Percentiles rank a stretch among this genome's conserved stretches.
Conservation (phyloP, 2,113 vertebrate genomes). For the Ancistrus triradiatus region DNA sequence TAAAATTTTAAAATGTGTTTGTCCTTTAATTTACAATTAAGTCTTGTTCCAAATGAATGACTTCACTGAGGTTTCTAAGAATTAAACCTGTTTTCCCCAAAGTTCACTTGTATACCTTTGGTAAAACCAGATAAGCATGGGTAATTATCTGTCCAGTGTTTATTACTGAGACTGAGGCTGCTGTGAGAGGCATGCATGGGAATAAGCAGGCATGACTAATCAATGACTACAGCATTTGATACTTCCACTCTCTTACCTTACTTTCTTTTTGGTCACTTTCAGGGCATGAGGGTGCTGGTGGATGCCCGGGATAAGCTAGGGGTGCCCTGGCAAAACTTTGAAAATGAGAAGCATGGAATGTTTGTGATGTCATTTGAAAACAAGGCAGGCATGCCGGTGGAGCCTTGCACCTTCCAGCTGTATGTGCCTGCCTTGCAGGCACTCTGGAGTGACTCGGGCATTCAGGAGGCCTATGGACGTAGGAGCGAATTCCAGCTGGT, state of each 20-base stretch:
- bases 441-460: conserved; percentile 84
- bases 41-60: no score
- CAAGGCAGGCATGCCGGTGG: conserved; percentile 79
- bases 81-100: background rate
- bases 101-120: background rate
- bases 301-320: conserved; percentile 94
- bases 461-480: conserved; percentile 84
- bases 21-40: no score
- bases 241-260: conserved; percentile 5
- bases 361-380: conserved; percentile 95
- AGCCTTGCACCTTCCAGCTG: conserved; percentile 89
- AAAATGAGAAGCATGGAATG: conserved; percentile 95
- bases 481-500: conserved; percentile 96
- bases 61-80: no score
- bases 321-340: conserved; percentile 87
- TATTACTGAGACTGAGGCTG: background rate
- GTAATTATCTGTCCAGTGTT: background rate
- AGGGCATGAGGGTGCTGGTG: conserved; percentile 92
- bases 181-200: background rate
- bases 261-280: conserved; percentile 33
- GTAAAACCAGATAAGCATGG: background rate
- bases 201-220: conserved; percentile 16
- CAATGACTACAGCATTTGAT: conserved; percentile 6
- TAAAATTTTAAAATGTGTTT: no score
- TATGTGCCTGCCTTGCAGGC: conserved; percentile 83